Evolutionary conservation across 2,888 invertebrate species (phyloP).

Genomic region (Xanthorhoe spadicearia): DNA sequence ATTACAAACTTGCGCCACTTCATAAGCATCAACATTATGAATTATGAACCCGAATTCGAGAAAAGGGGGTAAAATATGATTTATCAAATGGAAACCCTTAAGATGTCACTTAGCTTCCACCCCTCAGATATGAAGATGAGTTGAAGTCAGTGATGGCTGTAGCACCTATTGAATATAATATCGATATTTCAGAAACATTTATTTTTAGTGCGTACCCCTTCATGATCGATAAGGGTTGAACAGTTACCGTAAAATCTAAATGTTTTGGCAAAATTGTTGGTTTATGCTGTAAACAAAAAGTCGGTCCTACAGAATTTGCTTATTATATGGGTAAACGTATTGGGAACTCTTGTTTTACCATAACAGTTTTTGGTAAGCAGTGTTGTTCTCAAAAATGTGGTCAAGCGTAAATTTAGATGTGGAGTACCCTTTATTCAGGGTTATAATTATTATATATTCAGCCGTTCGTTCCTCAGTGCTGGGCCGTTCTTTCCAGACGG

Average conservation of each 20-base stretch:
- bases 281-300: conserved; percentile 26
- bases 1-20: conserved; percentile 21
- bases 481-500: too few species aligned
- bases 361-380: not conserved
- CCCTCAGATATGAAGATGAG: conserved; percentile 46
- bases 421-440: not conserved
- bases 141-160: conserved; percentile 30
- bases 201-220: conserved; percentile 32
- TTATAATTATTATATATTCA: too few species aligned
- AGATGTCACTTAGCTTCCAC: conserved; percentile 43
- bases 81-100: conserved; percentile 44
- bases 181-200: conserved; percentile 35
- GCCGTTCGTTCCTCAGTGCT: too few species aligned
- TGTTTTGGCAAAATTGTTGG: conserved; percentile 29
- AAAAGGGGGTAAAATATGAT: conserved; percentile 40
- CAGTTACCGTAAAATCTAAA: conserved; percentile 30
- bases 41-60: conserved; percentile 33
- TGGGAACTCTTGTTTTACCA: not conserved
- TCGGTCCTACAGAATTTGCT: conserved; percentile 21
- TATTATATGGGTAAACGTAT: conserved; percentile 18
- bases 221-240: conserved; percentile 32
- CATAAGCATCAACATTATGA: conserved; percentile 37
- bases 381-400: not conserved
- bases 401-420: not conserved
- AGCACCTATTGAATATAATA: conserved; percentile 24